Conservation (phyloP, 2,888 invertebrate species). For the Pachymerium ferrugineum region DNA sequence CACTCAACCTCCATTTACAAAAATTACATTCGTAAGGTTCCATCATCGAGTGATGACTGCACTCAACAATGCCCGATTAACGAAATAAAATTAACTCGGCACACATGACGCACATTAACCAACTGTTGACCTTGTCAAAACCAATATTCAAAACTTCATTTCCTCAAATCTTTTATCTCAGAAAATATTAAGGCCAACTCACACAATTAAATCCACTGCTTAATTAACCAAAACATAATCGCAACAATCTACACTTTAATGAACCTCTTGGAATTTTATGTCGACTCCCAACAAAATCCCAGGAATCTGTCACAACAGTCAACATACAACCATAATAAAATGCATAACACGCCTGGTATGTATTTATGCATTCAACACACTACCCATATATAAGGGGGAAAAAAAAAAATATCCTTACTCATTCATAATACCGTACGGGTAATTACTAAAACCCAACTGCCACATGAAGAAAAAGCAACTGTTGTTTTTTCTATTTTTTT, state of each 20-base stretch:
- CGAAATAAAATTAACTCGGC: no score
- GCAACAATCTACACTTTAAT: neutral
- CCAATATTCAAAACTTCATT: no score
- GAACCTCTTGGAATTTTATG: neutral
- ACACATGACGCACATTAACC: no score
- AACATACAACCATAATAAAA: neutral
- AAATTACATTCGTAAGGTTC: neutral
- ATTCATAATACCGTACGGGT: neutral
- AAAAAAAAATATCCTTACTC: no score
- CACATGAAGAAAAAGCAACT: neutral
- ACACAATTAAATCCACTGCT: neutral
- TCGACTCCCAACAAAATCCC: neutral
- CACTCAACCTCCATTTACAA: neutral
- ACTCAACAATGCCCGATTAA: no score
- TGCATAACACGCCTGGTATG: neutral
- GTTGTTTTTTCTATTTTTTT: no score
- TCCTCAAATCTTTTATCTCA: neutral
- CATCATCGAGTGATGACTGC: no score
- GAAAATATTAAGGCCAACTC: neutral
- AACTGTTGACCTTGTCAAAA: no score
- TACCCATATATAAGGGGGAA: no score
- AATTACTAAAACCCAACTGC: neutral
- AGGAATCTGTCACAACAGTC: neutral
- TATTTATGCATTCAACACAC: neutral
- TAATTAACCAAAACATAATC: neutral